Evolutionary conservation across 2,797 vertebrate species (phyloP).

Genomic region (Protosalanx chinensis): DNA sequence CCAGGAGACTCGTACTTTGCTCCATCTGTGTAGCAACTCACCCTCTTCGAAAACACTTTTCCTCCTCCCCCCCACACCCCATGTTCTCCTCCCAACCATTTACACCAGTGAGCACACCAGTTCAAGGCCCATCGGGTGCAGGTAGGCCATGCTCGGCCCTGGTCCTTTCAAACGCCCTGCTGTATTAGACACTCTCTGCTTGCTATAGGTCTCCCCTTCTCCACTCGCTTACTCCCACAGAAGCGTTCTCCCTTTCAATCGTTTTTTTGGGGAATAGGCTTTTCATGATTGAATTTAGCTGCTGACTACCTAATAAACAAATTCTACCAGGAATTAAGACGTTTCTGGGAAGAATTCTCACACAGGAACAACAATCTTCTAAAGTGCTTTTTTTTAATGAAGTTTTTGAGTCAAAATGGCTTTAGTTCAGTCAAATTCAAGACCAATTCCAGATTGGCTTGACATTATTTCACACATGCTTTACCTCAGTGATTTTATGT

Average conservation of each 20-base stretch:
- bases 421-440: background rate
- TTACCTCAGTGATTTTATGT: too few species aligned
- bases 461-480: too few species aligned
- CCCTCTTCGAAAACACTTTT: constrained; percentile 29
- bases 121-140: constrained; percentile 70
- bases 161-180: background rate
- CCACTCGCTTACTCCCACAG: background rate
- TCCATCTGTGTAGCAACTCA: background rate
- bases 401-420: background rate
- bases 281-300: background rate
- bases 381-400: background rate
- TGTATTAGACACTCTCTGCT: constrained; percentile 1
- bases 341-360: background rate
- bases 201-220: background rate
- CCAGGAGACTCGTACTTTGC: background rate
- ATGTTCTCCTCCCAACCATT: constrained; percentile 57
- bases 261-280: too few species aligned
- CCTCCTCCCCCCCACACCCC: constrained; percentile 32
- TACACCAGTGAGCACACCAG: constrained; percentile 65
- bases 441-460: background rate
- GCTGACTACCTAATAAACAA: background rate
- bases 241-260: too few species aligned
- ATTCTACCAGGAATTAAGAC: background rate
- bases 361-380: background rate
- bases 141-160: constrained; percentile 62